Percentiles rank a stretch among this genome's conserved stretches.
These are phyloP conservation scores for Clarias pachynema DNA, from an alignment of 2,797 vertebrate species.

Conservation along the genomic window DNA sequence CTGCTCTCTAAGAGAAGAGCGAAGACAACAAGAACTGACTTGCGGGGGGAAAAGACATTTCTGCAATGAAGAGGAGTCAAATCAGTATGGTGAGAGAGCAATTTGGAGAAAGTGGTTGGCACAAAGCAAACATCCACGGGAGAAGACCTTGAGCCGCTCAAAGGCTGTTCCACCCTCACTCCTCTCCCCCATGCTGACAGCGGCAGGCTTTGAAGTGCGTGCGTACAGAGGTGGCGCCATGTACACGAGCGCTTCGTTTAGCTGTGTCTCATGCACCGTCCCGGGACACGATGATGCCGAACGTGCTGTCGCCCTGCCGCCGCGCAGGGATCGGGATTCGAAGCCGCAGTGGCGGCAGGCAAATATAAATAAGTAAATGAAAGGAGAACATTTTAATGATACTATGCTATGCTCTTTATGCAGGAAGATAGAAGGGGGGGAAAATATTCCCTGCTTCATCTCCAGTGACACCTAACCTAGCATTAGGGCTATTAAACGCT, in stretches of 20 bases:
- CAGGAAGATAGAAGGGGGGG: conserved; percentile 29
- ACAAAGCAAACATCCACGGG: conserved; percentile 72
- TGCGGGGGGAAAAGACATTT: conserved; percentile 61
- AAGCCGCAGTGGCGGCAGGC: conserved; percentile 68
- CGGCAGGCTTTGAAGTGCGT: conserved; percentile 79
- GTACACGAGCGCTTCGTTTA: conserved; percentile 69
- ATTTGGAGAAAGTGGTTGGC: conserved; percentile 72
- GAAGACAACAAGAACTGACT: conserved; percentile 64
- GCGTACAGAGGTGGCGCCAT: conserved; percentile 66
- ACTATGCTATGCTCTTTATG: conserved; percentile 66
- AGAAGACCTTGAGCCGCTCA: conserved; percentile 77
- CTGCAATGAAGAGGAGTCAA: conserved; percentile 54
- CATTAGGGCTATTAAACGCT: conserved; percentile 76
- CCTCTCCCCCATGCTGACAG: conserved; percentile 77
- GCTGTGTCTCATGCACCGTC: conserved; percentile 73
- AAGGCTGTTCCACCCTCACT: conserved; percentile 76
- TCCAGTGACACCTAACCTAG: conserved; percentile 72
- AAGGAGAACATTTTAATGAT: conserved; percentile 73
- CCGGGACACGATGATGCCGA: conserved; percentile 65
- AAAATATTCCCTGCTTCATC: conserved; percentile 64
- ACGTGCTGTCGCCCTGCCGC: conserved; percentile 61
- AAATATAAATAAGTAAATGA: conserved; percentile 71
- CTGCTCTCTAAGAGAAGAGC: conserved; percentile 73
- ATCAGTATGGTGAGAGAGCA: conserved; percentile 64
- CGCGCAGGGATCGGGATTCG: conserved; percentile 59